These are phyloP conservation scores for Psephotus haematonotus DNA, from an alignment of 2,113 vertebrate species.

Conservation along the genomic window DNA sequence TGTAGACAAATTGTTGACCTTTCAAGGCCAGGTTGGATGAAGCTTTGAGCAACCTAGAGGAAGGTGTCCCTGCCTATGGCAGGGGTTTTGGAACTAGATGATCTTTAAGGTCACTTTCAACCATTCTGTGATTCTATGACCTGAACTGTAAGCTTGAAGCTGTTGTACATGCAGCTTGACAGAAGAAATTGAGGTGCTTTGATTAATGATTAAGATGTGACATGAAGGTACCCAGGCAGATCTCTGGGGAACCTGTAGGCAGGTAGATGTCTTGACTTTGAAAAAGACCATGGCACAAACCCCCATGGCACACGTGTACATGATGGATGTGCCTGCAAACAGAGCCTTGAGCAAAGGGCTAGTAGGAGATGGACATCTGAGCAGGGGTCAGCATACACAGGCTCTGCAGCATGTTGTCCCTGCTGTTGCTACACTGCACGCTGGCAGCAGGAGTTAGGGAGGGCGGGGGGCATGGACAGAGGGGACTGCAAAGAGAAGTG, in stretches of 20 bases:
- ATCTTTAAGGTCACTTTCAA: neutral
- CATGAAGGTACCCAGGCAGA: neutral
- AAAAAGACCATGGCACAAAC: neutral
- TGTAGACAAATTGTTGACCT: neutral
- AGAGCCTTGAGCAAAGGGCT: neutral
- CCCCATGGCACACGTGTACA: accelerated
- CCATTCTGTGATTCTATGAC: neutral
- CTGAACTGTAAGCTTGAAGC: accelerated
- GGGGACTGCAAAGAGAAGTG: neutral
- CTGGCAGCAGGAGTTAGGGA: neutral
- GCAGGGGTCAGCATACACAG: accelerated
- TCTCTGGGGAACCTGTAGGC: neutral
- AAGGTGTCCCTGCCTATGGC: neutral
- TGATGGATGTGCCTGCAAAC: neutral
- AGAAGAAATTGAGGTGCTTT: neutral
- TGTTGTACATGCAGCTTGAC: neutral
- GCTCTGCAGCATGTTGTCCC: neutral
- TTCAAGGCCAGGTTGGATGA: neutral
- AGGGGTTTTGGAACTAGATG: neutral
- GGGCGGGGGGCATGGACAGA: neutral
- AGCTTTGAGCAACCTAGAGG: neutral
- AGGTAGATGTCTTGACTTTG: neutral
- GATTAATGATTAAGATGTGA: neutral
- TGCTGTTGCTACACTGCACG: accelerated
- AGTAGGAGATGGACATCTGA: neutral